phyloP scores from a whole-genome alignment of 2,797 vertebrate species.

The Cryptoblepharus egeriae region DNA sequence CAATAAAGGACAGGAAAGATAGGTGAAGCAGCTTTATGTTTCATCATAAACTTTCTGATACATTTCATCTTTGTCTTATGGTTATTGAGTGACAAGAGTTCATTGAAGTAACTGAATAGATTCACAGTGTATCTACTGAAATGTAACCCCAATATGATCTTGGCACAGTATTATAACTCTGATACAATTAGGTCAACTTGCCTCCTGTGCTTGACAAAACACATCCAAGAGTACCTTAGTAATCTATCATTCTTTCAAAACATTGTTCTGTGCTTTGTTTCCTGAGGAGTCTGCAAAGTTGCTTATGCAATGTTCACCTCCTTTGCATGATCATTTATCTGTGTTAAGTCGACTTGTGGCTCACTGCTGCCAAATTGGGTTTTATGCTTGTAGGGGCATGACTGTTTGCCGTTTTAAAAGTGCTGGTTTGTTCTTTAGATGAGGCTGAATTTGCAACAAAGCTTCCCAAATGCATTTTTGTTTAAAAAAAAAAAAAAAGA shows the following conservation, averaged over 20 bases:
- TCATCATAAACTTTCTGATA: neutral
- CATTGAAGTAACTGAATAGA: neutral
- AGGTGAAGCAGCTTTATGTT: neutral
- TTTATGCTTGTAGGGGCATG: slow-evolving; percentile 14
- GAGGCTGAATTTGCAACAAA: neutral
- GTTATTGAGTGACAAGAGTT: neutral
- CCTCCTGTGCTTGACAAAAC: slow-evolving; percentile 3
- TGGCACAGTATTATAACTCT: neutral
- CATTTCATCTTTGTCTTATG: neutral
- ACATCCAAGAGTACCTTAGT: neutral
- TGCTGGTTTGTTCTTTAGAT: neutral
- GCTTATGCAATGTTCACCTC: slow-evolving; percentile 5
- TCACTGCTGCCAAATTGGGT: slow-evolving; percentile 21
- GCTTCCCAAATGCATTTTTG: neutral
- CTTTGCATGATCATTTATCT: slow-evolving; percentile 23
- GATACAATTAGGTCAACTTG: slow-evolving; percentile 27
- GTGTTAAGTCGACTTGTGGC: neutral
- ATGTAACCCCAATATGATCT: slow-evolving; percentile 5
- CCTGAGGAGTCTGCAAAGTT: slow-evolving; percentile 16
- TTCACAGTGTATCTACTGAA: neutral
- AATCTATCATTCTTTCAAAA: slow-evolving; percentile 15
- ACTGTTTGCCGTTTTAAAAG: neutral
- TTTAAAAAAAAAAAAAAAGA: neutral
- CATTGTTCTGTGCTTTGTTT: neutral
- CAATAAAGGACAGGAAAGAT: neutral